phyloP scores from a whole-genome alignment of 2,797 vertebrate species.

The Prionace glauca region DNA sequence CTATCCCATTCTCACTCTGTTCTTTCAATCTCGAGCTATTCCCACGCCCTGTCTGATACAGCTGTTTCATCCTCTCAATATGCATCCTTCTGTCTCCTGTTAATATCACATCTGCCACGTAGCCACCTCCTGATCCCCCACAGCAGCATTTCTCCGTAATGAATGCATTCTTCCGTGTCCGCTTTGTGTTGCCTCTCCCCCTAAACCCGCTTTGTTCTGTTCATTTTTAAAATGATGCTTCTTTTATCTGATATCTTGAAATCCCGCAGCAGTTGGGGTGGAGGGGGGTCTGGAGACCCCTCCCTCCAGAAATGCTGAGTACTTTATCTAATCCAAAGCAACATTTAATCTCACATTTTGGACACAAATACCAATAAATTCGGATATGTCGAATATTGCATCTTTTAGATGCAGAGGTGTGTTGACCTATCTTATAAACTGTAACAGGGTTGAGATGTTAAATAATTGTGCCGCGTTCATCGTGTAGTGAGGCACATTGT shows the following conservation, averaged over 20 bases:
- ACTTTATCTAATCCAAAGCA: neutral
- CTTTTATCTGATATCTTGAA: neutral
- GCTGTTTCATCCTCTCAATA: neutral
- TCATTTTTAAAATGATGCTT: neutral
- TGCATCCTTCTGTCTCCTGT: neutral
- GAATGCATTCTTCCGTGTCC: neutral
- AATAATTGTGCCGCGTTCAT: neutral
- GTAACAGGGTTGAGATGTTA: neutral
- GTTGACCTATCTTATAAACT: neutral
- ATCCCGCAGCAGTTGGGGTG: neutral
- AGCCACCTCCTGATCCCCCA: neutral
- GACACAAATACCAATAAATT: neutral
- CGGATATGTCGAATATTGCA: neutral
- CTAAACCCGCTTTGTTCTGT: neutral
- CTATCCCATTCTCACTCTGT: neutral
- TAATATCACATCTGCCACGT: neutral
- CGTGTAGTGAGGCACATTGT: neutral
- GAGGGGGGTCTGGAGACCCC: neutral
- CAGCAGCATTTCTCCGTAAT: neutral
- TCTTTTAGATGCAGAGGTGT: neutral
- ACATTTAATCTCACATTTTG: neutral
- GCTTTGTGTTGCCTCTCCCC: neutral
- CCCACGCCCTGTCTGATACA: neutral
- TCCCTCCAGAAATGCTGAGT: neutral
- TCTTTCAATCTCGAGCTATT: neutral